Percentiles rank a stretch among this genome's conserved stretches.
phyloP scores from a whole-genome alignment of 2,888 invertebrate genomes.

The Drosophila putrida region DNA sequence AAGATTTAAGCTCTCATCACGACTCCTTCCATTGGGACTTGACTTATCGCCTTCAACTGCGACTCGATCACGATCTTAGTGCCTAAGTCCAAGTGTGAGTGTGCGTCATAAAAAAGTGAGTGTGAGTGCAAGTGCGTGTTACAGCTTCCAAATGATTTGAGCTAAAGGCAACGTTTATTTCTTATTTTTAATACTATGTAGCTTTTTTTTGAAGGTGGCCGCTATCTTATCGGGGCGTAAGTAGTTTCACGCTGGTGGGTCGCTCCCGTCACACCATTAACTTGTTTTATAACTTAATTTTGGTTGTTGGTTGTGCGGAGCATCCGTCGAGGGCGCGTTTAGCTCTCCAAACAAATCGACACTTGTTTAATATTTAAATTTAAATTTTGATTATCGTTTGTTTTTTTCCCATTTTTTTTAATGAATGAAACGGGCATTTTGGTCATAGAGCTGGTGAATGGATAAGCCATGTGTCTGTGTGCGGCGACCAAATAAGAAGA shows the following conservation, averaged over 20 bases:
- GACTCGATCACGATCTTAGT: slow-evolving; percentile 31
- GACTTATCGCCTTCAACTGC: slow-evolving; percentile 17
- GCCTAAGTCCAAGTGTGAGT: slow-evolving; percentile 1
- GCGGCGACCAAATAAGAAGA: slow-evolving; percentile 38
- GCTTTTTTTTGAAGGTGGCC: slow-evolving; percentile 50
- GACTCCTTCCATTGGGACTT: slow-evolving; percentile 1
- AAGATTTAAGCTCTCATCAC: slow-evolving; percentile 11
- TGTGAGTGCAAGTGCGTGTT: slow-evolving; percentile 50
- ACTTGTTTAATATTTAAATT: slow-evolving; percentile 75
- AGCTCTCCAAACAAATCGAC: slow-evolving; percentile 59
- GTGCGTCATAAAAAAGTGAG: slow-evolving; percentile 27
- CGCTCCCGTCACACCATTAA: slow-evolving; percentile 62
- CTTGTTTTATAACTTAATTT: slow-evolving; percentile 78
- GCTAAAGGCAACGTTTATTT: slow-evolving; percentile 5
- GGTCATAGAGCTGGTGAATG: slow-evolving; percentile 14
- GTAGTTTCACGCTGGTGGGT: slow-evolving; percentile 54
- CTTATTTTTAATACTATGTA: neutral
- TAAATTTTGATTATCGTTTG: slow-evolving; percentile 51
- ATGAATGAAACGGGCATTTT: slow-evolving; percentile 67
- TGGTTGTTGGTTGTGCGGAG: slow-evolving; percentile 1
- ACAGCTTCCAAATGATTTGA: slow-evolving; percentile 42
- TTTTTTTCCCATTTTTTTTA: slow-evolving; percentile 36
- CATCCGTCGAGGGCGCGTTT: slow-evolving; percentile 10
- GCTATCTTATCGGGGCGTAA: slow-evolving; percentile 71
- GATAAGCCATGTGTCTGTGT: slow-evolving; percentile 51